Evolutionary conservation across 2,113 vertebrate species (phyloP).

Genomic region (Gnathonemus echidnorhynchus): DNA sequence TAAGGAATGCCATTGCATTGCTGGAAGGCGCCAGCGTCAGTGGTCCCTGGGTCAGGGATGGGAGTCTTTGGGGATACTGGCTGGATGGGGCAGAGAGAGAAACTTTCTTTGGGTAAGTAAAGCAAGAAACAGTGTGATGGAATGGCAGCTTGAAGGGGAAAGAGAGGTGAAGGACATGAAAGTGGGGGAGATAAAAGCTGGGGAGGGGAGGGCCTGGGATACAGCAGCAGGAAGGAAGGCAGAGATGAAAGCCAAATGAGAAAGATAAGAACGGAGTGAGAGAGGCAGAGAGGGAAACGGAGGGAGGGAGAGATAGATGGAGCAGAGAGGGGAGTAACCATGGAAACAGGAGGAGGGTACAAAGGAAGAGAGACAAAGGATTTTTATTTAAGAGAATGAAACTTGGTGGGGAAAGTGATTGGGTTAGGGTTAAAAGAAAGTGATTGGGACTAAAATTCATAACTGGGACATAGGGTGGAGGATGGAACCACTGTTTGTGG

Average conservation of each 20-base stretch:
- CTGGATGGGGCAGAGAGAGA: constrained; percentile 62
- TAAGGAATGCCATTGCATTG: background rate
- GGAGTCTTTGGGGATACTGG: constrained; percentile 66
- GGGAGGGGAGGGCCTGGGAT: constrained; percentile 7
- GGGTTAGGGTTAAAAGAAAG: background rate
- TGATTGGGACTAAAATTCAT: constrained; percentile 5
- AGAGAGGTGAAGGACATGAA: constrained; percentile 23
- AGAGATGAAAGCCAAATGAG: constrained; percentile 16
- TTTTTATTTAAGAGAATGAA: constrained; percentile 20
- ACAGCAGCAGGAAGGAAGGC: constrained; percentile 8
- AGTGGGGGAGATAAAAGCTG: constrained; percentile 21
- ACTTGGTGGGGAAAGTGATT: constrained; percentile 9
- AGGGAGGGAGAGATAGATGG: constrained; percentile 18
- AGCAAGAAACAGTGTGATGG: background rate
- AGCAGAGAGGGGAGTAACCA: constrained; percentile 21
- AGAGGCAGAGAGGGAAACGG: constrained; percentile 10
- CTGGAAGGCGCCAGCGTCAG: constrained; percentile 43
- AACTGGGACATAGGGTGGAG: background rate
- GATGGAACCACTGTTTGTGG: background rate
- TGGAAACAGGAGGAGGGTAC: constrained; percentile 25
- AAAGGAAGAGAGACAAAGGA: constrained; percentile 24
- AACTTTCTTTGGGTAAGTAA: constrained; percentile 37
- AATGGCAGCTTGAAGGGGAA: constrained; percentile 21
- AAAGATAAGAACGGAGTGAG: constrained; percentile 18
- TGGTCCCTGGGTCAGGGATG: constrained; percentile 51